A percentile compares a stretch with the other conserved stretches of the same genome.
phyloP scores from a whole-genome alignment of 2,797 vertebrate species.

The Phalloptychus januarius region DNA sequence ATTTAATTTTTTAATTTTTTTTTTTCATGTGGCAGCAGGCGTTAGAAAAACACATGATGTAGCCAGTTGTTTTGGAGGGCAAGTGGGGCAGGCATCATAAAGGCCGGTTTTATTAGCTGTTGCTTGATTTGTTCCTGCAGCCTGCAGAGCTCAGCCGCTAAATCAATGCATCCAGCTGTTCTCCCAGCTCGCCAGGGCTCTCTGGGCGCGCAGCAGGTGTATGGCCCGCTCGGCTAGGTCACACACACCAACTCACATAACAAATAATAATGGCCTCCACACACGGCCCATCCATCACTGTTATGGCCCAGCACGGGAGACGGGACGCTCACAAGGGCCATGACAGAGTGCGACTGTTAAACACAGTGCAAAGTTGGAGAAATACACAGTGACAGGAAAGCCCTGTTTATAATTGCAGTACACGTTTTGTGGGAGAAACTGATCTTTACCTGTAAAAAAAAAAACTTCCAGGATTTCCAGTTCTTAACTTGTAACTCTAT shows the following conservation, averaged over 20 bases:
- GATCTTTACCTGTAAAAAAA: constrained; percentile 26
- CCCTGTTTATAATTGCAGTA: constrained; percentile 28
- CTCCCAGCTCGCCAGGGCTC: constrained; percentile 80
- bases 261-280: constrained; percentile 94
- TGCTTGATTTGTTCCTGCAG: constrained; percentile 97
- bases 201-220: constrained; percentile 94
- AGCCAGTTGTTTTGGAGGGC: constrained; percentile 92
- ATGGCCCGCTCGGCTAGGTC: constrained; percentile 84
- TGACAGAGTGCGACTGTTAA: constrained; percentile 32
- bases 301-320: constrained; percentile 87
- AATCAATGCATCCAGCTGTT: constrained; percentile 98
- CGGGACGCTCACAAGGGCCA: constrained; percentile 67
- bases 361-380: constrained; percentile 50
- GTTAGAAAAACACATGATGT: constrained; percentile 97
- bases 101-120: constrained; percentile 97
- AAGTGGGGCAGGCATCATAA: constrained; percentile 84
- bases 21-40: constrained; percentile 81
- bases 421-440: constrained; percentile 11
- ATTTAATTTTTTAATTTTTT: constrained; percentile 85
- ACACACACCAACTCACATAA: constrained; percentile 91
- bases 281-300: constrained; percentile 95
- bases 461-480: constrained; percentile 4
- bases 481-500: constrained; percentile 4
- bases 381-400: constrained; percentile 54
- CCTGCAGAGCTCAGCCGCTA: constrained; percentile 89